phyloP scores from a whole-genome alignment of 2,113 vertebrate species.

The Argyrosomus japonicus region DNA sequence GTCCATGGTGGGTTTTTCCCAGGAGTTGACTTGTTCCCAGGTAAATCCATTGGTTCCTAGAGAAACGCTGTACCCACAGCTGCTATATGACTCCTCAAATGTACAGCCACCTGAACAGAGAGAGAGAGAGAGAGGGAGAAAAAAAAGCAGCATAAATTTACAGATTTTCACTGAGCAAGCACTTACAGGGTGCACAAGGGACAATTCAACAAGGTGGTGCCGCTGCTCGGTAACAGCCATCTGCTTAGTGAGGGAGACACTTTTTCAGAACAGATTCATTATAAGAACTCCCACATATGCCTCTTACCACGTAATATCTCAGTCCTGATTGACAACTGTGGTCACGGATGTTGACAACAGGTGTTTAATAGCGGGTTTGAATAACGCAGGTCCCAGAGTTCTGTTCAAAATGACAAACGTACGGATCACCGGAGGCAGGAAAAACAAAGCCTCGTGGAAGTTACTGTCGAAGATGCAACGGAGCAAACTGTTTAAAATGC shows the following conservation, averaged over 20 bases:
- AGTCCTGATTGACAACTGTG: too few relatives aligned
- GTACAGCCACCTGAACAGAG: constrained; percentile 91
- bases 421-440: neutral
- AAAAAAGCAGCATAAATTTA: neutral
- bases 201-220: neutral
- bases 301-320: too few relatives aligned
- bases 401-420: too few relatives aligned
- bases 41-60: constrained; percentile 97
- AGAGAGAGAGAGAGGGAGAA: neutral
- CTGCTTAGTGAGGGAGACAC: too few relatives aligned
- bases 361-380: neutral
- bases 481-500: neutral
- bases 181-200: neutral
- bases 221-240: too few relatives aligned
- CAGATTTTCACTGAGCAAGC: neutral
- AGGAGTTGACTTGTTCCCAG: constrained; percentile 98
- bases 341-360: neutral
- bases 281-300: too few relatives aligned
- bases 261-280: too few relatives aligned
- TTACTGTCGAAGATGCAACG: neutral
- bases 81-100: constrained; percentile 95
- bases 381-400: too few relatives aligned
- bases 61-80: constrained; percentile 94
- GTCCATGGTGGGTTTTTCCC: constrained; percentile 94
- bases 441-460: neutral